Conservation (phyloP, 2,113 vertebrate genomes). For the Numenius arquata region DNA sequence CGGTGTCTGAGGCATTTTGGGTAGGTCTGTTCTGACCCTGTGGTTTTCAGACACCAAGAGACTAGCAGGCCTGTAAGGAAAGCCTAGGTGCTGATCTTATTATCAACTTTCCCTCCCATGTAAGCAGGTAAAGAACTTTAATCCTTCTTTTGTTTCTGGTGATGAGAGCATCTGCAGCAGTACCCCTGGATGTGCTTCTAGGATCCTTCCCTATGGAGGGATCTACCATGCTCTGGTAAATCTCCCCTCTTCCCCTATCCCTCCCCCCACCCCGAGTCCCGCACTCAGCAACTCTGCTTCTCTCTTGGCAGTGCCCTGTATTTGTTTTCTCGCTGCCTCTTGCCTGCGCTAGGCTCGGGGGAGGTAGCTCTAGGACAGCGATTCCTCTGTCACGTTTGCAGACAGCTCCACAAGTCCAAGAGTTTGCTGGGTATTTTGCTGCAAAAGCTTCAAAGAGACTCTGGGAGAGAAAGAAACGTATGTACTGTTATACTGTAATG, state of each 20-base stretch:
- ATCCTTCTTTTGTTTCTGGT: neutral
- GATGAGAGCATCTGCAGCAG: neutral
- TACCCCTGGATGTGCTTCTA: neutral
- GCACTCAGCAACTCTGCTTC: neutral
- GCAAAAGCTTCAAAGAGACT: neutral
- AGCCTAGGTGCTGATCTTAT: neutral
- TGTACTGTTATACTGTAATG: neutral
- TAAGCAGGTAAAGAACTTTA: neutral
- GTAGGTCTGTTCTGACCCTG: neutral
- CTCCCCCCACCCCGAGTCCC: too few relatives aligned
- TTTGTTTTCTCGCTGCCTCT: neutral
- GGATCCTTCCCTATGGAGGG: too few relatives aligned
- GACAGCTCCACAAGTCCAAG: fast-evolving
- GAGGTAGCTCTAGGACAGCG: fast-evolving
- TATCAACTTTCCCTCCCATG: neutral
- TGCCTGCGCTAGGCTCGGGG: fast-evolving
- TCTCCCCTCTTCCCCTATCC: neutral
- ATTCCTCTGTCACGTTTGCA: neutral
- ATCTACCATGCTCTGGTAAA: neutral
- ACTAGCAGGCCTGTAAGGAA: neutral
- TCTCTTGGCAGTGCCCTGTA: neutral
- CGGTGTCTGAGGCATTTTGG: neutral
- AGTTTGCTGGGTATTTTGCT: neutral
- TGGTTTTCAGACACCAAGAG: neutral
- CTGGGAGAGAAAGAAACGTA: neutral